Percentiles rank a stretch among this genome's conserved stretches.
Conservation (phyloP, 2,113 vertebrate genomes). For the Sorex fumeus region DNA sequence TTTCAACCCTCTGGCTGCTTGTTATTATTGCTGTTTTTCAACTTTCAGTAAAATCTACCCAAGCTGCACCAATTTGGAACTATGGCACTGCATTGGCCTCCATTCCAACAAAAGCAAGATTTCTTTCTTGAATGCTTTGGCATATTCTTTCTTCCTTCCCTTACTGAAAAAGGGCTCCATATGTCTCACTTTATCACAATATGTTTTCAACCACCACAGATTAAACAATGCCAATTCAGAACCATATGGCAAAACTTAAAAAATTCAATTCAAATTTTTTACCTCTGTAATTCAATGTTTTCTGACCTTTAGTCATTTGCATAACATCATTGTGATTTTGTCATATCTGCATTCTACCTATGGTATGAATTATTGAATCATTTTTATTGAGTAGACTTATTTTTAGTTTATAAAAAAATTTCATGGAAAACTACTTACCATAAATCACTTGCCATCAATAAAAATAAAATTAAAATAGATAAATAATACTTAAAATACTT, state of each 20-base stretch:
- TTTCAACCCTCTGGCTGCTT: neutral
- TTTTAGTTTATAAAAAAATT: slow-evolving; percentile 36
- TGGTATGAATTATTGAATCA: neutral
- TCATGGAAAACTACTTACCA: neutral
- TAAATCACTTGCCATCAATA: neutral
- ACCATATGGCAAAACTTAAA: slow-evolving; percentile 43
- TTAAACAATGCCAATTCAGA: slow-evolving; percentile 68
- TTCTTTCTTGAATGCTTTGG: slow-evolving; percentile 26
- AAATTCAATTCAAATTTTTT: slow-evolving; percentile 56
- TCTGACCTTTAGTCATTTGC: neutral
- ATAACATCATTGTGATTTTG: neutral
- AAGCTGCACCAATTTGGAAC: neutral
- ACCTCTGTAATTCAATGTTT: neutral
- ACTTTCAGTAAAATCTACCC: neutral
- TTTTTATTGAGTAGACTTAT: slow-evolving; percentile 44
- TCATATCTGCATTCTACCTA: neutral
- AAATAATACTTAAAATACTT: neutral
- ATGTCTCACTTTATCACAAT: slow-evolving; percentile 60
- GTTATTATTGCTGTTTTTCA: neutral
- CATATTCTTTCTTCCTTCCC: slow-evolving; percentile 60
- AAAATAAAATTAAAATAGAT: slow-evolving; percentile 19
- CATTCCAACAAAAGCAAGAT: neutral
- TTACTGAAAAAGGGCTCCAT: slow-evolving; percentile 63
- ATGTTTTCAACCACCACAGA: slow-evolving; percentile 56
- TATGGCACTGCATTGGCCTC: neutral